phyloP scores from a whole-genome alignment of 2,888 invertebrate genomes.

The Embidobia sp. region DNA sequence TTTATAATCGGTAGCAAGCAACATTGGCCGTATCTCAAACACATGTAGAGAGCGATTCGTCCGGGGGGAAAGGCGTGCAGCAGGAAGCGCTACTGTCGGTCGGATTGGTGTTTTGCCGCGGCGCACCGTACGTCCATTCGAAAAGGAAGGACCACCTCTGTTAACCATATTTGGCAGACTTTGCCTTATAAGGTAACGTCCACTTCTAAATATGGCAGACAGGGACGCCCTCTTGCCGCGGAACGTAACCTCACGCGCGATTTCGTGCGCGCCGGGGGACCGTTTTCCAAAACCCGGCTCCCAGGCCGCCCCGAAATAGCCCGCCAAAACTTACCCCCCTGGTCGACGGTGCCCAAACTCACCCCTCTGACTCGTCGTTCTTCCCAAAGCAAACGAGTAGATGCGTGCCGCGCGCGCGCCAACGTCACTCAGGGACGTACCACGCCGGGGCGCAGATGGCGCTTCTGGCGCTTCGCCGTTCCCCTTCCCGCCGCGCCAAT shows the following conservation, averaged over 20 bases:
- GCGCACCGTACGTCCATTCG: conserved; percentile 78
- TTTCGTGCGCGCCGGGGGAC: conserved; percentile 41
- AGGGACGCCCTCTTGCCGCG: conserved; percentile 87
- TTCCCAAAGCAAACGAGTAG: conserved; percentile 21
- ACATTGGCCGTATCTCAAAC: conserved; percentile 63
- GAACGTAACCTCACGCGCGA: conserved; percentile 70
- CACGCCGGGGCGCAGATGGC: neutral
- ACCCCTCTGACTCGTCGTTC: conserved; percentile 15
- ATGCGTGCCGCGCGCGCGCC: conserved; percentile 40
- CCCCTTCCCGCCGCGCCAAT: no score
- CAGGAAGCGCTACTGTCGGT: conserved; percentile 79
- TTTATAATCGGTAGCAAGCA: conserved; percentile 68
- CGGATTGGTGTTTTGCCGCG: conserved; percentile 79
- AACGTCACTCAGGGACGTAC: neutral
- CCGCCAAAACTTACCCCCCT: conserved; percentile 34
- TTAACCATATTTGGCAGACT: conserved; percentile 90
- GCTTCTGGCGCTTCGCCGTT: no score
- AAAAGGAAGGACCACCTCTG: conserved; percentile 87
- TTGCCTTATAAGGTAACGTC: conserved; percentile 91
- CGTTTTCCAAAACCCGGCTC: conserved; percentile 31
- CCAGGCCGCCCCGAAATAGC: neutral
- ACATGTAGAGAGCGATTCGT: conserved; percentile 59
- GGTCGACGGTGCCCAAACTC: conserved; percentile 25
- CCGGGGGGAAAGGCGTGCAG: conserved; percentile 76
- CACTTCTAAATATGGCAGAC: conserved; percentile 91